phyloP scores from a whole-genome alignment of 2,797 vertebrate genomes.

The Gobio occitaniae region DNA sequence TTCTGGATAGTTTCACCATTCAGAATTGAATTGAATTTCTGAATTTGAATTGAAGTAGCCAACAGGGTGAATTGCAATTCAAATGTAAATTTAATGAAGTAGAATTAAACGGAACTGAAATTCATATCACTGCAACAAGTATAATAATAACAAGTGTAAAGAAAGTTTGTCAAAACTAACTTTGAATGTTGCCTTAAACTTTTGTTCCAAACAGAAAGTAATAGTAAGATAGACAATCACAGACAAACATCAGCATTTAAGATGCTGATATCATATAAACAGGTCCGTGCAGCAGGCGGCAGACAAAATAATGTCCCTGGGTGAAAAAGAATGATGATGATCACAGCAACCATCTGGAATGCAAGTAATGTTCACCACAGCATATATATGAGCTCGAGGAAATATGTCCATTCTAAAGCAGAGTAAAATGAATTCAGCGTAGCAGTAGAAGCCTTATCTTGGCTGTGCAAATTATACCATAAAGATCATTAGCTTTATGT shows the following conservation, averaged over 20 bases:
- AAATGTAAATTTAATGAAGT: background rate
- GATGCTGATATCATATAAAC: constrained; percentile 33
- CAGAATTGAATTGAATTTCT: background rate
- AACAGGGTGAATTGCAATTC: background rate
- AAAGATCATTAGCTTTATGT: constrained; percentile 16
- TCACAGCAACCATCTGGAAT: constrained; percentile 31
- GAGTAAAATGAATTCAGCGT: background rate
- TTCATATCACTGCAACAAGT: background rate
- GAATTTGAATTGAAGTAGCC: background rate
- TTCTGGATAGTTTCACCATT: background rate
- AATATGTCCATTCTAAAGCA: background rate
- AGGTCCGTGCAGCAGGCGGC: background rate
- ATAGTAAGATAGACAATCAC: background rate
- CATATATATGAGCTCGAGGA: background rate
- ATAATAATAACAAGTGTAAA: background rate
- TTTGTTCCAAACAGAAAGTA: background rate
- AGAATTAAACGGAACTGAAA: background rate
- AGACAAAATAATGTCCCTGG: constrained; percentile 8
- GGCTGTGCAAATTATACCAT: background rate
- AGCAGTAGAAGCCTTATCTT: background rate
- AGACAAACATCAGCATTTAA: constrained; percentile 30
- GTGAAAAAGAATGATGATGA: constrained; percentile 7
- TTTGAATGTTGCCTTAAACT: background rate
- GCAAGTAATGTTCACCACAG: constrained; percentile 11
- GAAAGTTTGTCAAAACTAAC: background rate